Percentiles rank a stretch among this genome's conserved stretches.
Evolutionary conservation across 2,797 vertebrate genomes (phyloP).

Genomic region (Protonibea diacanthus): DNA sequence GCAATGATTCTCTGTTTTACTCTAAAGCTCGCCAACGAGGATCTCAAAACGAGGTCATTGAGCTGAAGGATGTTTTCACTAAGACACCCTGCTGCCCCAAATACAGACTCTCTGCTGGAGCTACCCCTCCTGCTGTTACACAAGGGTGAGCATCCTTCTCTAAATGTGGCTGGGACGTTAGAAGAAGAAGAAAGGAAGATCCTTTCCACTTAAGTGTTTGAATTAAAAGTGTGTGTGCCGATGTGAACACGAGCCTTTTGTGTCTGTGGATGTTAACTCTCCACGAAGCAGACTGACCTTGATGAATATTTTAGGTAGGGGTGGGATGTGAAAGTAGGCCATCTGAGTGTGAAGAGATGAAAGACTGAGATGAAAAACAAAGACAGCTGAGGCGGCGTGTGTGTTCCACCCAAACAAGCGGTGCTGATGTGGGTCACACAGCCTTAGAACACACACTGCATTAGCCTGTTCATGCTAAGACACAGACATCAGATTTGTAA

Average conservation of each 20-base stretch:
- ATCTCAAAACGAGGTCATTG: constrained; percentile 55
- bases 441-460: background rate
- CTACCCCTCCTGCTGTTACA: constrained; percentile 32
- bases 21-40: constrained; percentile 10
- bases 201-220: background rate
- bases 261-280: constrained; percentile 6
- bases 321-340: constrained; percentile 79
- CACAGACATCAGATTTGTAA: background rate
- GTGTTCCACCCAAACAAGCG: constrained; percentile 10
- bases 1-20: background rate
- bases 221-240: constrained; percentile 12
- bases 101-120: constrained; percentile 39
- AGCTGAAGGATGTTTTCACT: constrained; percentile 51
- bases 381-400: constrained; percentile 19
- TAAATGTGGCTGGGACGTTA: constrained; percentile 11
- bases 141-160: constrained; percentile 46
- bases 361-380: constrained; percentile 22
- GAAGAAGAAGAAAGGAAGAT: constrained; percentile 18
- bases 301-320: constrained; percentile 83
- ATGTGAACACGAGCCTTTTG: constrained; percentile 2
- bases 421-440: background rate
- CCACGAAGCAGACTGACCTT: constrained; percentile 69
- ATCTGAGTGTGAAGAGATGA: constrained; percentile 42
- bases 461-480: background rate
- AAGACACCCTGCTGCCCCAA: constrained; percentile 59